Base-by-base conservation (phyloP, 2,888 invertebrate genomes). In the Eilema caniola region DNA sequence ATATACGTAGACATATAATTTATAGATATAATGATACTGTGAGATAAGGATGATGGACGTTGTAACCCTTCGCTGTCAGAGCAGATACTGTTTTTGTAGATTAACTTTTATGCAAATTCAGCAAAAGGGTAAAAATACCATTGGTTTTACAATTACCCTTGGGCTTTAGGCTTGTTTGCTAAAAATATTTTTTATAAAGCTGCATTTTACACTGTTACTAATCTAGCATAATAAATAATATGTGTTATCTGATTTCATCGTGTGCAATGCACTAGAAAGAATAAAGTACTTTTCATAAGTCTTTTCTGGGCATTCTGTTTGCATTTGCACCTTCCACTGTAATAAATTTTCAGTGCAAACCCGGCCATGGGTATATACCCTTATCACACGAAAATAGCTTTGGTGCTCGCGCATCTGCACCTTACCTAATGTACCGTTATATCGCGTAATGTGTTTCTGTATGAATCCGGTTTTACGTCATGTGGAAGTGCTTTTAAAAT, bases 381-480 rank as follows among this genome's bases (percentile, higher is more conserved):
- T 84, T 86, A 87, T 87, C 87, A 86, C 81, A 75, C 70, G 78
- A 76, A 84, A 85, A 83, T 82, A 72, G 83, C 80, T 80, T 75
- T 71, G 67, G 70, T 75, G 74, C 77, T 78, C 73, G 81, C 79
- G 81, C 87, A 86, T 87, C 87, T 87, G 87, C 86, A 87, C 81
- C 83, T 75, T 69, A 80, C 83, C 78, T 86, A 85, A 87, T 87
- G 86, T 86, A 84, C 73, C 87, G 83, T 82, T 78, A 77, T 78
- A 83, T 75, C 80, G 76, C 65, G 67, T 83, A 85, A 86, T 86
- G 84, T 83, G 81, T 84, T 86, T 85, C 81, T 78, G 79, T 83
- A 77, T 78, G 72, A 78, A 75, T 69, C 53, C 66, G 73, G 69
- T 63, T 71, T 72, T 74, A 71, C 60, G n/a, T 62, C 57, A 72